phyloP scores from a whole-genome alignment of 2,113 vertebrate species.

The Damaliscus lunatus region DNA sequence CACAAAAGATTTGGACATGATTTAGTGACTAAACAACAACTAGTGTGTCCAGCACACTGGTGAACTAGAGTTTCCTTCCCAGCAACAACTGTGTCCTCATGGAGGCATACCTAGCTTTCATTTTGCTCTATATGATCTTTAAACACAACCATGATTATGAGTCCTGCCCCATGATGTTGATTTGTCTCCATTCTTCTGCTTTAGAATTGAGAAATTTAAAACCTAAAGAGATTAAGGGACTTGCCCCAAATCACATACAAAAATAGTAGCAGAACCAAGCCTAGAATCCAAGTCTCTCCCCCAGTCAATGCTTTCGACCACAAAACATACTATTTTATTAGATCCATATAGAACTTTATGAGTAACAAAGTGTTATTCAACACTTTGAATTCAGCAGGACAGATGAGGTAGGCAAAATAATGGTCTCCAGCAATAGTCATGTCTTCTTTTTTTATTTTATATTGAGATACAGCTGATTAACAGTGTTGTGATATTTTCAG shows the following conservation, averaged over 20 bases:
- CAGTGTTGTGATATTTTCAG: background rate
- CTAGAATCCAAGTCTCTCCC: background rate
- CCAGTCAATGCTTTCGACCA: background rate
- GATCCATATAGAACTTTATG: background rate
- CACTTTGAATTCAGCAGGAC: too few relatives aligned
- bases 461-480: background rate
- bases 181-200: background rate
- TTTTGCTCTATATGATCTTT: background rate
- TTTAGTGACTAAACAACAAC: background rate
- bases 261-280: background rate
- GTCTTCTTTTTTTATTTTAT: background rate
- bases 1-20: background rate
- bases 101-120: background rate
- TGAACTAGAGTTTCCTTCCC: background rate
- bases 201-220: slow-evolving; percentile 7
- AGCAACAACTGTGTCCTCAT: background rate
- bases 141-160: background rate
- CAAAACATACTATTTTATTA: background rate
- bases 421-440: background rate
- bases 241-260: background rate
- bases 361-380: background rate
- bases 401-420: background rate
- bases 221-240: background rate
- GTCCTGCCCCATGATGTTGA: background rate
- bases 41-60: background rate